Base-by-base conservation (phyloP, 2,888 invertebrate species). In the Eretmocerus hayati region DNA sequence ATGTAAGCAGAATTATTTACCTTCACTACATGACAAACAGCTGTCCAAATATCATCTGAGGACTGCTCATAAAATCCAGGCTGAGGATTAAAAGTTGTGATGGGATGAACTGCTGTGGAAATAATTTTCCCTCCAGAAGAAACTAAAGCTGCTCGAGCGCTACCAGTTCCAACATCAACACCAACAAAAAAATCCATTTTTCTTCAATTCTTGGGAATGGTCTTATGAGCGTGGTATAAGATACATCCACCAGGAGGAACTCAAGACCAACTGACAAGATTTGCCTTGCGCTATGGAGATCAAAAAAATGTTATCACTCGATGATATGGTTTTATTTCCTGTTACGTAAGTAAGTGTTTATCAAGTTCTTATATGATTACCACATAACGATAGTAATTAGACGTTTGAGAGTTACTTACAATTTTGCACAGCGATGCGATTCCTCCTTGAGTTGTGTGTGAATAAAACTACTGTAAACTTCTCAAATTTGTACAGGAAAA, bases 81-180 rank as follows among this genome's bases (percentile, higher is more conserved):
- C 61, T 79, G 76, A 0, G 89, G 86, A 66, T 85, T 87, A 83
- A 87, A 90, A 13, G 86, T 89, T 66, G 78, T 73, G 21, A 90
- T 85, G 38, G 78, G 73, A 63, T 81, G 77, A 0, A 82, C 81
- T 16, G 83, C 75, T 37, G 78, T 74, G 55, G 79, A 77, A 5
- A 81, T 54, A 26, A 90, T 77, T 64, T 80, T 79, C 2, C 94
- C 93, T 45, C 74, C 69, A 5, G 76, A 72, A 45, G 79, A 74
- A 4, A 93, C 85, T 30, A 95, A 72, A 4, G 88, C 93, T 6
- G 90, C 92, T 56, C 96, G 76, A 1, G 81, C 91, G 74, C 94
- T 93, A 13, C 87, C 87, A 2, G 92, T 92, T 5, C 96, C 96
- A 32, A 95, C 93, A 74, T 96, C 96, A 11, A 95, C 89, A 49